Conservation (phyloP, 2,113 vertebrate species). For the Pycnonotus jocosus region DNA sequence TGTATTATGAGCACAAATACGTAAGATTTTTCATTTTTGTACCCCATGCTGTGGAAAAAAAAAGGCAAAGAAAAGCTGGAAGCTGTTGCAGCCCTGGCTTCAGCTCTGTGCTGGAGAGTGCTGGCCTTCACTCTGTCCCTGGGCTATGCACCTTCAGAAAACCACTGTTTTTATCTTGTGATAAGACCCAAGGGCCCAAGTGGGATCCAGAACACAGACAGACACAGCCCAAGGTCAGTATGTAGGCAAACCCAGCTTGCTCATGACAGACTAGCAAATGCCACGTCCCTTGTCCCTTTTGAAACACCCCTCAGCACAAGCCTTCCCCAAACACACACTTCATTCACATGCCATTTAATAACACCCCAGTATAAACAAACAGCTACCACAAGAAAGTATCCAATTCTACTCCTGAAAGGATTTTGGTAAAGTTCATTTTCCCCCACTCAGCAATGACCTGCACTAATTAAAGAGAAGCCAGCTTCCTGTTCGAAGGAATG, state of each 20-base stretch:
- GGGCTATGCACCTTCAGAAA: neutral
- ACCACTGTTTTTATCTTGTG: neutral
- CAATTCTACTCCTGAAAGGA: neutral
- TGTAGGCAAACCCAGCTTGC: neutral
- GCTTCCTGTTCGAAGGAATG: neutral
- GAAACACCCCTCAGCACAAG: fast-evolving
- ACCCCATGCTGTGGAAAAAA: neutral
- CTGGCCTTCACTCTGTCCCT: neutral
- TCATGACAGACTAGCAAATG: neutral
- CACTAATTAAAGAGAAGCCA: neutral
- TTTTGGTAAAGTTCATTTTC: neutral
- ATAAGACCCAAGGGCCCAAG: neutral
- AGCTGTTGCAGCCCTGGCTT: neutral
- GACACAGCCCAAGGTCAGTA: neutral
- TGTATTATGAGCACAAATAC: neutral
- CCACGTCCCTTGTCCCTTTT: fast-evolving
- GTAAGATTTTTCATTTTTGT: neutral
- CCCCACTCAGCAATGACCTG: neutral
- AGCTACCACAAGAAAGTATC: neutral
- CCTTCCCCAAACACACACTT: neutral
- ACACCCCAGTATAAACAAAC: neutral
- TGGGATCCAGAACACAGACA: neutral
- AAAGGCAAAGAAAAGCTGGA: neutral
- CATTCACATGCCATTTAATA: neutral
- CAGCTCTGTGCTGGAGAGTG: neutral